phyloP scores from a whole-genome alignment of 2,113 vertebrate genomes.

The Pionites leucogaster region DNA sequence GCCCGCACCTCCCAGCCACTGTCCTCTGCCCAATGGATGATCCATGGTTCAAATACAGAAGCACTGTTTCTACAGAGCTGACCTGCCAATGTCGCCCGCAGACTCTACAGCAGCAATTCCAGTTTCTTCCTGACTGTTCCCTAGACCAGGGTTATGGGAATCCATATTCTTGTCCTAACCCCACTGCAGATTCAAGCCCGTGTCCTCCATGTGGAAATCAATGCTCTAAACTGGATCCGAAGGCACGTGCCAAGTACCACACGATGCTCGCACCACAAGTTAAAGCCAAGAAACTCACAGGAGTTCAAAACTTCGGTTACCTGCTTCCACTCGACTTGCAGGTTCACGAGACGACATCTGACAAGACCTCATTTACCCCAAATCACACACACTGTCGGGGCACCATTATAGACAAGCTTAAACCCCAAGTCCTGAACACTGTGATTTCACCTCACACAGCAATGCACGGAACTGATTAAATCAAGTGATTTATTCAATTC shows the following conservation, averaged over 20 bases:
- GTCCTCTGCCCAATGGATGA: background rate
- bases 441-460: background rate
- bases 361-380: background rate
- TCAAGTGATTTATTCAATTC: background rate
- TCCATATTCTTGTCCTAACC: accelerated
- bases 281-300: background rate
- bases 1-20: accelerated
- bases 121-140: background rate
- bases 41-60: background rate
- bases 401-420: accelerated
- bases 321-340: background rate
- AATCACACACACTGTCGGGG: accelerated
- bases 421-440: background rate
- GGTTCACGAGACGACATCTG: background rate
- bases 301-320: background rate
- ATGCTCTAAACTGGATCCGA: accelerated
- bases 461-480: background rate
- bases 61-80: accelerated
- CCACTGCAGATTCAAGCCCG: background rate
- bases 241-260: background rate
- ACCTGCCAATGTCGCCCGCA: background rate
- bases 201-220: accelerated
- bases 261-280: accelerated
- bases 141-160: background rate
- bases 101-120: background rate